These are phyloP conservation scores for Mnemiopsis leidyi DNA, from an alignment of 37 sponge, comb jelly and placozoan genomes.

Conservation along the genomic window DNA sequence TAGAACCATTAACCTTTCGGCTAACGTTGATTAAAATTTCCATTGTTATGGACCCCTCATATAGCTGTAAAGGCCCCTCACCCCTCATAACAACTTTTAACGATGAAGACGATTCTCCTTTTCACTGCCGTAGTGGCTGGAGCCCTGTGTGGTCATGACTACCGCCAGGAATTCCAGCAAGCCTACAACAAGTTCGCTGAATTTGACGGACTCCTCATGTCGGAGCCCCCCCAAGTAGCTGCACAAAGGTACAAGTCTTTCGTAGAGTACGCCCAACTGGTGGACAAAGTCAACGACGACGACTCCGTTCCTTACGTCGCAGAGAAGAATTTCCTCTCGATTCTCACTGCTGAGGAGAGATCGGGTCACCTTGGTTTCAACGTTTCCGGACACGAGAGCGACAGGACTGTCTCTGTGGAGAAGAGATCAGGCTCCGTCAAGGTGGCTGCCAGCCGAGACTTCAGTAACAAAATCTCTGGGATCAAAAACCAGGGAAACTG, in stretches of 20 bases:
- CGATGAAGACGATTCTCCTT: background rate
- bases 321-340: constrained; percentile 41
- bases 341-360: background rate
- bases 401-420: background rate
- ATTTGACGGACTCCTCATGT: background rate
- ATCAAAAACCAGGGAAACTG: constrained; percentile 47
- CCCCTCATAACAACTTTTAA: background rate
- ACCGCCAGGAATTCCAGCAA: background rate
- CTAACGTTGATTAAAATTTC: background rate
- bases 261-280: background rate
- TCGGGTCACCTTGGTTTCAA: background rate
- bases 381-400: background rate
- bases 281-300: background rate
- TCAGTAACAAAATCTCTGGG: background rate
- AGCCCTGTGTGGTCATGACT: background rate
- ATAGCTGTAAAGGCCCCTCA: background rate
- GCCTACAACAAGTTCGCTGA: background rate
- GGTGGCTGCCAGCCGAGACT: background rate
- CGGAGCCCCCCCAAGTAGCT: background rate
- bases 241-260: constrained; percentile 51
- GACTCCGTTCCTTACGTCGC: background rate
- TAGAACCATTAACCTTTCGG: background rate
- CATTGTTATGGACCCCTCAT: background rate
- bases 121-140: background rate
- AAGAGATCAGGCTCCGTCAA: background rate